Evolutionary conservation across 2,113 vertebrate genomes (phyloP).

Genomic region (Dicentrarchus labrax): DNA sequence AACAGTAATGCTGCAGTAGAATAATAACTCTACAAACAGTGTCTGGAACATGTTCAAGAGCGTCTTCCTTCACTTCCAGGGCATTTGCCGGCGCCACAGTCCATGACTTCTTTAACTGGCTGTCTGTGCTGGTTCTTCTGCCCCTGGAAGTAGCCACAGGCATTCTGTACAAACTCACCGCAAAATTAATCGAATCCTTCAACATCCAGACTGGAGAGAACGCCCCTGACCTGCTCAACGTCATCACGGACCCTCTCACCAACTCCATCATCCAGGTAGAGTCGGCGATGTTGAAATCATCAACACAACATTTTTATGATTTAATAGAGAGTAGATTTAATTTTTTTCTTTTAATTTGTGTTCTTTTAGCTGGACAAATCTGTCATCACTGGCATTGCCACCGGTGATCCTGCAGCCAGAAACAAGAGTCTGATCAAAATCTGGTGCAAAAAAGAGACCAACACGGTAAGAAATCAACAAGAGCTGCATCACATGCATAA

Average conservation of each 20-base stretch:
- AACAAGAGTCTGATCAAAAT: conserved; percentile 94
- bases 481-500: conserved; percentile 25
- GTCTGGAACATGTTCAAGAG: not conserved
- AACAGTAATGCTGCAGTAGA: not conserved
- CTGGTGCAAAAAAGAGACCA: conserved; percentile 88
- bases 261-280: conserved; percentile 93
- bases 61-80: conserved; percentile 73
- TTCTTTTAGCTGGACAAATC: conserved; percentile 90
- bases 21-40: too few relatives aligned
- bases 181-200: conserved; percentile 87
- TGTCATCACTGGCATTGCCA: conserved; percentile 91
- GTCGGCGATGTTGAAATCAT: not conserved
- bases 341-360: not conserved
- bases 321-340: not conserved
- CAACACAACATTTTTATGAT: not conserved
- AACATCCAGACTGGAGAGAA: conserved; percentile 90
- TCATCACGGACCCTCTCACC: conserved; percentile 96
- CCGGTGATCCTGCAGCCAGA: conserved; percentile 82
- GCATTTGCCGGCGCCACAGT: conserved; percentile 96
- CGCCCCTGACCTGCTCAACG: conserved; percentile 93
- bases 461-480: conserved; percentile 82
- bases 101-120: conserved; percentile 99
- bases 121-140: conserved; percentile 91
- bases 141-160: conserved; percentile 90
- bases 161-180: conserved; percentile 90